Evolutionary conservation across 2,888 invertebrate genomes (phyloP).

Genomic region (Chloroclystis v-ata): DNA sequence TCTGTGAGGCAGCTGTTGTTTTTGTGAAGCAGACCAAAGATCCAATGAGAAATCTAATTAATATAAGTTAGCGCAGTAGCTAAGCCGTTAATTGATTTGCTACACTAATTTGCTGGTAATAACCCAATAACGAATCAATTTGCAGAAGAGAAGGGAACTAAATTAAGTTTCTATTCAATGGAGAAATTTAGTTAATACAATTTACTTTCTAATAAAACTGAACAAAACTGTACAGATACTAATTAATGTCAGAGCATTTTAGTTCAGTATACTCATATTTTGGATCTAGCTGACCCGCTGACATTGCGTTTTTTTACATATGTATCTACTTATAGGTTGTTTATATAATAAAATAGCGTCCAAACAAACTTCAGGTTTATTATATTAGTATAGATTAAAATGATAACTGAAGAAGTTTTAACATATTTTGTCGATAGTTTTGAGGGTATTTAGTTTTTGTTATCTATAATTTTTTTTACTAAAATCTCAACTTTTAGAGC

Average conservation of each 20-base stretch:
- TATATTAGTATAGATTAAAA: no score
- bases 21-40: constrained; percentile 60
- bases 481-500: neutral
- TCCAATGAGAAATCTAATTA: constrained; percentile 64
- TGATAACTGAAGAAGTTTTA: no score
- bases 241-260: no score
- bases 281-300: no score
- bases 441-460: no score
- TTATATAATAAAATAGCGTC: no score
- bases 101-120: constrained; percentile 55
- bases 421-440: no score
- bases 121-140: constrained; percentile 50
- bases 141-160: constrained; percentile 11
- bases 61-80: constrained; percentile 57
- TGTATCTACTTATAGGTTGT: no score
- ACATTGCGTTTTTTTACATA: no score
- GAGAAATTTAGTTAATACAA: neutral
- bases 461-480: neutral
- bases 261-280: no score
- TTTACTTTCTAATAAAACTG: neutral
- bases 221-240: no score
- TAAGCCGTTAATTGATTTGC: constrained; percentile 63
- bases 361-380: no score
- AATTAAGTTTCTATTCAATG: neutral
- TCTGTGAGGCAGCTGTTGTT: constrained; percentile 67